phyloP scores from a whole-genome alignment of 2,888 invertebrate species.

The Galeruca laticollis region DNA sequence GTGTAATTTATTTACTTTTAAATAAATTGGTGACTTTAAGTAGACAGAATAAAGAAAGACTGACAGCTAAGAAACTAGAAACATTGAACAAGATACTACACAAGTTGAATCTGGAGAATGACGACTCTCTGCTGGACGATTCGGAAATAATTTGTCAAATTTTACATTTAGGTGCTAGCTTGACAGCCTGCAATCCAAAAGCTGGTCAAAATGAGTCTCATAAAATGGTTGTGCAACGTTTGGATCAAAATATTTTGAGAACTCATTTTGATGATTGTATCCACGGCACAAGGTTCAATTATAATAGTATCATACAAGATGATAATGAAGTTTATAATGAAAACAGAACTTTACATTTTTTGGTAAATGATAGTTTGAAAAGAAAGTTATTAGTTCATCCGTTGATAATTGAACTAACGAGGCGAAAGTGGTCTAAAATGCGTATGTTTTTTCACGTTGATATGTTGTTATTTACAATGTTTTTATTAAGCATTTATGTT shows the following conservation, averaged over 20 bases:
- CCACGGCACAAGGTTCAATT: slow-evolving; percentile 44
- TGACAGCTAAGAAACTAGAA: slow-evolving; percentile 29
- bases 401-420: slow-evolving; percentile 45
- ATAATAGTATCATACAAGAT: slow-evolving; percentile 49
- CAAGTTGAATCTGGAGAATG: slow-evolving; percentile 44
- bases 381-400: slow-evolving; percentile 49
- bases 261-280: slow-evolving; percentile 53
- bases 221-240: slow-evolving; percentile 39
- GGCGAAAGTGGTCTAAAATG: slow-evolving; percentile 48
- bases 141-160: slow-evolving; percentile 48
- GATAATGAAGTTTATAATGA: slow-evolving; percentile 44
- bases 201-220: slow-evolving; percentile 14
- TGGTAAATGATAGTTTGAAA: slow-evolving; percentile 43
- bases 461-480: slow-evolving; percentile 42
- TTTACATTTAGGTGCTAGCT: slow-evolving; percentile 50
- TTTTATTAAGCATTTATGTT: slow-evolving; percentile 46
- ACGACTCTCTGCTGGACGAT: slow-evolving; percentile 41
- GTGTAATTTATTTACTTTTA: slow-evolving; percentile 46
- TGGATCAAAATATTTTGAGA: slow-evolving; percentile 45
- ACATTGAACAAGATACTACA: slow-evolving; percentile 41
- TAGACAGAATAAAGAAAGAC: slow-evolving; percentile 16
- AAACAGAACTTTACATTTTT: slow-evolving; percentile 41
- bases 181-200: slow-evolving; percentile 29
- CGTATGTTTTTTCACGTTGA: slow-evolving; percentile 47
- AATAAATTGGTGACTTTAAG: slow-evolving; percentile 42